Base-by-base conservation (phyloP, 2,797 vertebrate species). In the Emydoidea blandingii region DNA sequence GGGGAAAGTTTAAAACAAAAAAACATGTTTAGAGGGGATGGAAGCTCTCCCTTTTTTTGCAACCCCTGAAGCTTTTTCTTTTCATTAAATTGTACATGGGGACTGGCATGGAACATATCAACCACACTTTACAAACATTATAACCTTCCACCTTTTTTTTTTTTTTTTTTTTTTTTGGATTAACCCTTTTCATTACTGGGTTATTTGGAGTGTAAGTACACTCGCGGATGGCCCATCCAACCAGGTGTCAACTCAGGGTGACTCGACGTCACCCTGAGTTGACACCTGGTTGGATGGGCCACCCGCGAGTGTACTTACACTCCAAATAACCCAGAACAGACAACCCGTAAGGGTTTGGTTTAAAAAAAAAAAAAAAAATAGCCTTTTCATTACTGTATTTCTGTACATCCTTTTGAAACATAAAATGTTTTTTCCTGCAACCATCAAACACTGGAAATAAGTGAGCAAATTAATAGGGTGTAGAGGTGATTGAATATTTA, bases 91-190 rank as follows among this genome's bases (percentile, higher is more conserved):
- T 78, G 14, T 2, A 0, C 8, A 12, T n/a, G 9, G 21, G 74
- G 25, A 6, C 31, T 79, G 29, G 37, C 50, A n/a, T 15, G 0
- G 0, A 23, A 9, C 5, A 1, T 2, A 0, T 27, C 31, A 0
- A 12, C 1, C 6, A 8, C 5, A 8, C 90, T 79, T 90, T 94
- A 81, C 18, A 68, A 34, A 21, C 62, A 8, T 65, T 31, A 62
- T n/a, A n/a, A 65, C 21, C n/a, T 41, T 37, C 11, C 21, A 68
- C 9, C 14, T 50, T 14, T 49, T 49, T 12, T 49, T 68, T 41
- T 37, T 49, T 49, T 49, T 49, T 49, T 12, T 49, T 68, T 72
- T 31, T 29, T 72, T 41, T 12, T 27, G 25, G 21, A 47, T 41
- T 44, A 29, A 27, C 5, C 41, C 12, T 68, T 37, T 68, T 37